phyloP scores from a whole-genome alignment of 2,888 invertebrate species.

The Ennomos erosarius region DNA sequence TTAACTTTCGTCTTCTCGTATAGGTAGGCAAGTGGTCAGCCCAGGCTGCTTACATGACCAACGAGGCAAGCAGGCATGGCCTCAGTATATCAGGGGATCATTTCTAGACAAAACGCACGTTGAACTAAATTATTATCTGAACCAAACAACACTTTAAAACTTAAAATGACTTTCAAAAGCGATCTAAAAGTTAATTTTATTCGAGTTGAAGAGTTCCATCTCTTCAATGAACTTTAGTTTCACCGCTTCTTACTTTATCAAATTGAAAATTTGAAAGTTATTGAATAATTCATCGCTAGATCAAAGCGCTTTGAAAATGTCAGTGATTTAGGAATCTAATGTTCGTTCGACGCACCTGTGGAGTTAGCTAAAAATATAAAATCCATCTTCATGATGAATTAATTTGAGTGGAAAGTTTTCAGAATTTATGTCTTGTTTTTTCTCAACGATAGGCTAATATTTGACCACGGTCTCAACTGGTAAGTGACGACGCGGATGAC shows the following conservation, averaged over 20 bases:
- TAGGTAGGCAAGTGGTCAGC: no score
- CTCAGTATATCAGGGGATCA: no score
- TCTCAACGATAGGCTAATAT: no score
- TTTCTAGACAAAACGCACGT: no score
- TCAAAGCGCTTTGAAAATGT: conserved; percentile 19
- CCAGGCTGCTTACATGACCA: no score
- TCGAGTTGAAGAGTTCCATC: conserved; percentile 6
- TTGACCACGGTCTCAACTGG: no score
- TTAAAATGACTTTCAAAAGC: conserved; percentile 10
- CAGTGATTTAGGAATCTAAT: conserved; percentile 12
- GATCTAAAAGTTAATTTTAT: conserved; percentile 19
- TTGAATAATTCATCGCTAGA: conserved; percentile 27
- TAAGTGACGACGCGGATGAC: no score
- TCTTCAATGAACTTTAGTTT: conserved; percentile 10
- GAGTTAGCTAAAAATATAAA: neutral
- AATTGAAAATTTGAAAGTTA: conserved; percentile 23
- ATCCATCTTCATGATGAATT: neutral
- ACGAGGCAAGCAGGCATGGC: no score
- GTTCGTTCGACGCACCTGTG: conserved; percentile 3
- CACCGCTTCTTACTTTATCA: conserved; percentile 18
- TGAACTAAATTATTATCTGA: no score
- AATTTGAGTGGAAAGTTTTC: no score
- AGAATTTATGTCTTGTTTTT: no score
- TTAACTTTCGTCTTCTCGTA: no score
- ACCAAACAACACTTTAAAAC: neutral